Evolutionary conservation across 1,140 invertebrate species (phyloP), one percentile per base, ranked within the genome.

Genomic region (Platorchestia sp.): DNA sequence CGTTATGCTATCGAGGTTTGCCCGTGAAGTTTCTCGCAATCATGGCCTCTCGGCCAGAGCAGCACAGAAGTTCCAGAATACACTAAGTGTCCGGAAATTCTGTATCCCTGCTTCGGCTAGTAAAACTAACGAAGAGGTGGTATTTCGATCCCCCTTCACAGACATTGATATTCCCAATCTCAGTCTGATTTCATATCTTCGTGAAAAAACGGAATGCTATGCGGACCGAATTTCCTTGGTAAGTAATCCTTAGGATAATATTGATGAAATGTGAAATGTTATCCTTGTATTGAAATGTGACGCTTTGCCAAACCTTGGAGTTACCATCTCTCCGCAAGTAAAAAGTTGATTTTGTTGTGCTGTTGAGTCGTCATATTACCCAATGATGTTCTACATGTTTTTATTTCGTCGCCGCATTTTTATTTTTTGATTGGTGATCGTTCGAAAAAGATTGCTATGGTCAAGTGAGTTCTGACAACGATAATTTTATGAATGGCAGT

Each of bases 21-120:
- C 91, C 27, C 91, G 91, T 47, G 91, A 47, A 45, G 36, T 93
- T 93, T 40, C 6, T 45, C 91, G 91, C 91, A 47, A 14, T 27
- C 36, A 45, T 93, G 91, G 91, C 45, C 43, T 44, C 19, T 44
- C 91, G 41, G 45, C 45, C 91, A 93, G 45, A 93, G 19, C 19
- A 45, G 36, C 91, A 42, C 91, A 45, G 10, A 42, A 44, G 36
- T 10, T 45, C 44, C 36, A 93, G 36, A 47, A 45, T 47, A 93
- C 45, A 47, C 40, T 93, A 36, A 45, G 45, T 40, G 91, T 93
- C 22, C 41, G 91, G 19, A 47, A 47, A 93, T 93, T 44, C 36
- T 93, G 91, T 47, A 93, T 93, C 45, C 91, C 91, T 47, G 91
- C 91, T 3, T 93, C 91, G 41, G 91, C 91, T 5, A 93, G 91